phyloP scores from a whole-genome alignment of 92 coral and sea anemone species.

The Ricordea florida region DNA sequence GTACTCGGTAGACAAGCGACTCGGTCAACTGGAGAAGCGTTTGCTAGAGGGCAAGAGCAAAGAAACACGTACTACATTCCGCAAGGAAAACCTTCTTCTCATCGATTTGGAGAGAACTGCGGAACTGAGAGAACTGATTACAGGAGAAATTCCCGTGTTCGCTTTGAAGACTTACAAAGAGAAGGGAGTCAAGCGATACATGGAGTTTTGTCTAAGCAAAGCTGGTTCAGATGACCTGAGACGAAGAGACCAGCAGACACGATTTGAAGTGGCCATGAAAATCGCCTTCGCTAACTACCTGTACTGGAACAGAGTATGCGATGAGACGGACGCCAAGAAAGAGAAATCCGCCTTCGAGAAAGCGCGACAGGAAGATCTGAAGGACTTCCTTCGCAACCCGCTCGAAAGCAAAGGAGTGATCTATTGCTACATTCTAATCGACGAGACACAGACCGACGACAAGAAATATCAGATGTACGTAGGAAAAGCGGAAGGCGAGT shows the following conservation, averaged over 20 bases:
- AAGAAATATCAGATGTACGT: conserved; percentile 66
- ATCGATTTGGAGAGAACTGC: conserved; percentile 47
- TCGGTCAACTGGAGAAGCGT: conserved; percentile 33
- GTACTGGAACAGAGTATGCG: conserved; percentile 68
- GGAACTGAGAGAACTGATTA: conserved; percentile 22
- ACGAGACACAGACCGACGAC: conserved; percentile 46
- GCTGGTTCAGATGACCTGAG: conserved; percentile 37
- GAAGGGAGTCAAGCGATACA: conserved; percentile 30
- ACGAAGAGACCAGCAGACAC: conserved; percentile 51
- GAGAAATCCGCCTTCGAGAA: conserved; percentile 59
- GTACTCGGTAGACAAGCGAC: conserved; percentile 45
- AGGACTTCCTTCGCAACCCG: conserved; percentile 73
- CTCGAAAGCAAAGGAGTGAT: conserved; percentile 74
- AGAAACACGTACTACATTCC: conserved; percentile 51
- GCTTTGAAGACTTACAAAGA: conserved; percentile 47
- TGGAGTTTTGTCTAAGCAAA: conserved; percentile 44
- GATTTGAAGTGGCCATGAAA: conserved; percentile 70
- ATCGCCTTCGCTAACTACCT: conserved; percentile 76
- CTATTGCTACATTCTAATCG: conserved; percentile 64
- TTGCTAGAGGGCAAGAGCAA: conserved; percentile 34
- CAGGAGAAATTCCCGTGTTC: conserved; percentile 49
- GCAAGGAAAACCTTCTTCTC: conserved; percentile 60
- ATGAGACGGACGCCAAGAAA: conserved; percentile 42
- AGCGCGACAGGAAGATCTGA: conserved; percentile 64
- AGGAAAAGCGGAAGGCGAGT: conserved; percentile 65